phyloP scores from a whole-genome alignment of 2,113 vertebrate genomes.

The Sus scrofa region DNA sequence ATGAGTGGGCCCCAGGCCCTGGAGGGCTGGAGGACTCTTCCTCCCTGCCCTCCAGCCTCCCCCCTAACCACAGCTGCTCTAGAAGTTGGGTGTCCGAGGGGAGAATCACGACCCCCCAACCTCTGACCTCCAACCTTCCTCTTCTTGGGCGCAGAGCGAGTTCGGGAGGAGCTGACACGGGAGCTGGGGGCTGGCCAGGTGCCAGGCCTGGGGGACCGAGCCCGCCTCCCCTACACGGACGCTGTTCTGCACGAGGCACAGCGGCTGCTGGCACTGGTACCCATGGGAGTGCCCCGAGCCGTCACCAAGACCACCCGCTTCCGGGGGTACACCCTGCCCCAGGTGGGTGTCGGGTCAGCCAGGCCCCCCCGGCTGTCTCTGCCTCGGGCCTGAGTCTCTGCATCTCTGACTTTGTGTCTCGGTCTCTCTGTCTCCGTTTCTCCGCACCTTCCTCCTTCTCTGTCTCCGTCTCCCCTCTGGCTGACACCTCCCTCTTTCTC shows the following conservation, averaged over 20 bases:
- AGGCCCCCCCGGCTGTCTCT: accelerated
- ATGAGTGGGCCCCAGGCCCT: background rate
- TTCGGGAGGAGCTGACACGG: constrained; percentile 78
- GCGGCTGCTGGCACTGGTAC: constrained; percentile 80
- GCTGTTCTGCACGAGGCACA: constrained; percentile 82
- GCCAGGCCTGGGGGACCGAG: constrained; percentile 73
- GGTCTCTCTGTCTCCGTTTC: background rate
- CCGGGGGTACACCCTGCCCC: constrained; percentile 79
- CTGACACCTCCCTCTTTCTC: background rate
- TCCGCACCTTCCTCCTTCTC: background rate
- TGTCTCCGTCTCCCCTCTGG: background rate
- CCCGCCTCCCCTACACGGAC: constrained; percentile 76
- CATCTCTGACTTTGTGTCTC: background rate
- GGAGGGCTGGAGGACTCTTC: background rate
- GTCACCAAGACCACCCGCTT: constrained; percentile 72
- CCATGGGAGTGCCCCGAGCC: constrained; percentile 80
- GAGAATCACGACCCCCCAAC: background rate
- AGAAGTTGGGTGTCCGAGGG: background rate
- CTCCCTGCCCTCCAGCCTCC: background rate
- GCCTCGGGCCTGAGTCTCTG: background rate
- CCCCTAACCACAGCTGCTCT: background rate
- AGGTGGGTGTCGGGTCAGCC: constrained; percentile 60
- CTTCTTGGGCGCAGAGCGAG: constrained; percentile 56
- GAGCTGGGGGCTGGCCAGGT: constrained; percentile 73
- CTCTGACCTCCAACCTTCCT: background rate